These are phyloP conservation scores for Chrysopilus asiliformis DNA, from an alignment of 2,888 invertebrate genomes.

Conservation along the genomic window DNA sequence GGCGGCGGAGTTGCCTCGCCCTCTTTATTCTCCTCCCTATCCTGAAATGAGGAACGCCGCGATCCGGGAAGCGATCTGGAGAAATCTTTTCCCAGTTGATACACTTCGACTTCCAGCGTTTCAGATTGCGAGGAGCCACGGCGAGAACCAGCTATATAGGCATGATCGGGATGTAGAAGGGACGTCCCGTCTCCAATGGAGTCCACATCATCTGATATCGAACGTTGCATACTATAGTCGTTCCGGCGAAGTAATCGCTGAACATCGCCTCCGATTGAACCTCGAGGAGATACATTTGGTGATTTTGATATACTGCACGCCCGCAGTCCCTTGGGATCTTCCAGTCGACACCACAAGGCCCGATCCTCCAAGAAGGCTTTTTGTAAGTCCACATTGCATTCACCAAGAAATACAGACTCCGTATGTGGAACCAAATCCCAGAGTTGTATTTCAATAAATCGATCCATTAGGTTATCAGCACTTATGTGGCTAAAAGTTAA, in stretches of 20 bases:
- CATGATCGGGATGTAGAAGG: constrained; percentile 74
- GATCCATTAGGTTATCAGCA: constrained; percentile 64
- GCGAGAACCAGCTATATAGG: constrained; percentile 62
- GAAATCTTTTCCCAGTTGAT: constrained; percentile 74
- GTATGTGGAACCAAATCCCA: constrained; percentile 79
- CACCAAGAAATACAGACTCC: constrained; percentile 68
- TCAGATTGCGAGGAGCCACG: constrained; percentile 84
- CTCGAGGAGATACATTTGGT: constrained; percentile 65
- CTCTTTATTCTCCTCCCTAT: constrained; percentile 48
- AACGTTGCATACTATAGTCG: constrained; percentile 63
- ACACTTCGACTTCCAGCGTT: constrained; percentile 70
- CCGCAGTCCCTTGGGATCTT: constrained; percentile 59
- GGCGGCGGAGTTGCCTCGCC: constrained; percentile 33
- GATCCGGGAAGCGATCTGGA: constrained; percentile 76
- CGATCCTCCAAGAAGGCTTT: constrained; percentile 79
- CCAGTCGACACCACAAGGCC: constrained; percentile 80
- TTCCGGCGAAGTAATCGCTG: constrained; percentile 51
- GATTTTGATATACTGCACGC: constrained; percentile 44
- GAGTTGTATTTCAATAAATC: constrained; percentile 70
- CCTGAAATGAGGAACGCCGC: constrained; percentile 70
- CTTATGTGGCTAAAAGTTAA: constrained; percentile 68
- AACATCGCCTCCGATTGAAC: constrained; percentile 54
- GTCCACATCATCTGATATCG: constrained; percentile 62
- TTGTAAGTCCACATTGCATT: constrained; percentile 49
- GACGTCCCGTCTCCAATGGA: constrained; percentile 63